These are phyloP conservation scores for Hapalemur alaotrensis DNA, from an alignment of 2,797 vertebrate species.

Conservation along the genomic window DNA sequence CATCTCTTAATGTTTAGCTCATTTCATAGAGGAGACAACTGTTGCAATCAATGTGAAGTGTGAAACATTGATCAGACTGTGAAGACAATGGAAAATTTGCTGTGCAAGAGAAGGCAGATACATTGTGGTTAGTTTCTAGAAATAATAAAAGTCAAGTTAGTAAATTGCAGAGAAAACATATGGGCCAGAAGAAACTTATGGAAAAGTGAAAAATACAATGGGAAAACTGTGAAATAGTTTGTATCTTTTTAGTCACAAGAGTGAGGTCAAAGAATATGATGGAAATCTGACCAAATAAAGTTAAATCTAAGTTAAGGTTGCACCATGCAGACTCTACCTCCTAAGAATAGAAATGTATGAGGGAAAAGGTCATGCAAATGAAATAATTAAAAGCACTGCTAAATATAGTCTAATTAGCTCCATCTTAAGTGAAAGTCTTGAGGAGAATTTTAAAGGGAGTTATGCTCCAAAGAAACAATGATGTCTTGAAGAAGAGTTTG, in stretches of 20 bases:
- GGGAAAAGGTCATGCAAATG: neutral
- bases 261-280: neutral
- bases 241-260: neutral
- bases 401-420: neutral
- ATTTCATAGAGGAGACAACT: neutral
- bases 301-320: neutral
- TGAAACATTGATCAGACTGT: neutral
- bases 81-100: neutral
- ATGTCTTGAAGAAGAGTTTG: neutral
- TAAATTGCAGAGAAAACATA: neutral
- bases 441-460: neutral
- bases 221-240: neutral
- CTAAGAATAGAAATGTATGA: neutral
- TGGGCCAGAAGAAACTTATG: neutral
- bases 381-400: neutral
- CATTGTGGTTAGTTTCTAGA: neutral
- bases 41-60: too few relatives aligned
- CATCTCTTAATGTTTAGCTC: neutral
- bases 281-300: neutral
- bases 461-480: neutral
- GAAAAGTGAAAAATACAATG: neutral
- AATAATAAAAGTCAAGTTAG: neutral
- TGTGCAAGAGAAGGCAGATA: neutral
- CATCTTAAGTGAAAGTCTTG: neutral
- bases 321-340: neutral